A percentile compares a stretch with the other conserved stretches of the same genome.
Evolutionary conservation across 2,113 vertebrate genomes (phyloP).

Genomic region (Poeciliopsis prolifica): DNA sequence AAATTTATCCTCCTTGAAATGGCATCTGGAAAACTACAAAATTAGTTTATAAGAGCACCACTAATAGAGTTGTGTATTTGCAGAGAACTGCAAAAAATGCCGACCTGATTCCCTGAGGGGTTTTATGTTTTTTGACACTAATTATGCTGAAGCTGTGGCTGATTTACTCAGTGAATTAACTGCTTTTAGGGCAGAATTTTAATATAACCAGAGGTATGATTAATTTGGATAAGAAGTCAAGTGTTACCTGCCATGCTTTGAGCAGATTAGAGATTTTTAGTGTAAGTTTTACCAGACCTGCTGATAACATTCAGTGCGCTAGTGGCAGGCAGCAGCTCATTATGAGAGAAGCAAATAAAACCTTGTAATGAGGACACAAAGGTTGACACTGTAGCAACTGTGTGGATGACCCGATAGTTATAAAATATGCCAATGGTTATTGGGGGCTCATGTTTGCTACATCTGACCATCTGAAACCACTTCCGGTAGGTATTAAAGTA

Average conservation of each 20-base stretch:
- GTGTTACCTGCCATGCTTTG: constrained; percentile 50
- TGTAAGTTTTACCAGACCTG: constrained; percentile 37
- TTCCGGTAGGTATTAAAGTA: background rate
- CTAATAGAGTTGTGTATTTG: too few species aligned
- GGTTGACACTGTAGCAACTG: constrained; percentile 3
- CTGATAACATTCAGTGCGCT: constrained; percentile 52
- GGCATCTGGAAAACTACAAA: too few species aligned
- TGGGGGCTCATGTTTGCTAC: constrained; percentile 25
- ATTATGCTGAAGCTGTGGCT: constrained; percentile 41
- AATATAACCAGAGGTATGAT: constrained; percentile 62
- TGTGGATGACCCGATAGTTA: constrained; percentile 11
- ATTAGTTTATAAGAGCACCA: too few species aligned
- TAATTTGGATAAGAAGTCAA: constrained; percentile 65
- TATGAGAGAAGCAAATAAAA: constrained; percentile 27
- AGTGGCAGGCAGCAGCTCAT: constrained; percentile 11
- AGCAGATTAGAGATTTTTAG: constrained; percentile 56
- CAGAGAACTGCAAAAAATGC: too few species aligned
- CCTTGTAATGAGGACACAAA: constrained; percentile 11
- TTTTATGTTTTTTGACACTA: constrained; percentile 27
- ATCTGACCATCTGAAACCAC: constrained; percentile 23
- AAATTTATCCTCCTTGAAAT: too few species aligned
- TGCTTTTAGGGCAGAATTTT: constrained; percentile 55
- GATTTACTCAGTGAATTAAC: constrained; percentile 69
- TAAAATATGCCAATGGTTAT: constrained; percentile 24
- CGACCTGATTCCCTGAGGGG: too few species aligned